These are phyloP conservation scores for Gambelia wislizenii DNA, from an alignment of 2,797 vertebrate genomes.

Conservation along the genomic window DNA sequence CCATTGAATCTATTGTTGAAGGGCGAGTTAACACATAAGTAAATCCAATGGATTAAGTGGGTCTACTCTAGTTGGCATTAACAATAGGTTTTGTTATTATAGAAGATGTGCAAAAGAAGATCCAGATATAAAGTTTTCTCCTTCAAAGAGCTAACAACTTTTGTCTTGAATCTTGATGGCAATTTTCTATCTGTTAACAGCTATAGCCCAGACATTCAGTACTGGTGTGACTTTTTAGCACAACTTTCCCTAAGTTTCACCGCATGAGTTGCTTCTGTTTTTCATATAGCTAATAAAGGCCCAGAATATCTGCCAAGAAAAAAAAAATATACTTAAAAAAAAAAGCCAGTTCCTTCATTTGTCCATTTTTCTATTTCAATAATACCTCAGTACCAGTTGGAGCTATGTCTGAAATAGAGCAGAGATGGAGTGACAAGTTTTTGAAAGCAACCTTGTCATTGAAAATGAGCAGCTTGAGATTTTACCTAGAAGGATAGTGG, in stretches of 20 bases:
- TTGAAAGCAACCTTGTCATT: fast-evolving
- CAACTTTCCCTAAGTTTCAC: background rate
- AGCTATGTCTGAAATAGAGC: background rate
- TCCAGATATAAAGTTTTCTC: no score
- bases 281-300: background rate
- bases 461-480: background rate
- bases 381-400: background rate
- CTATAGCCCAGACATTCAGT: background rate
- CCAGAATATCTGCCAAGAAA: background rate
- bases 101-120: no score
- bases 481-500: background rate
- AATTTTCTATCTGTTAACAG: background rate
- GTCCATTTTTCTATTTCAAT: background rate
- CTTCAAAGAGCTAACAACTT: no score
- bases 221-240: background rate
- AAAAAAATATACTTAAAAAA: no score
- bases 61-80: no score
- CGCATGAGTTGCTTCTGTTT: background rate
- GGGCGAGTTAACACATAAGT: no score
- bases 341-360: background rate
- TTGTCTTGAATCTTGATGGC: no score
- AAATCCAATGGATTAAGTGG: no score
- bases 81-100: no score
- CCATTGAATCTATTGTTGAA: no score
- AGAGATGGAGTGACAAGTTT: background rate